Conservation (phyloP, 2,888 invertebrate genomes). For the Achlya flavicornis region DNA sequence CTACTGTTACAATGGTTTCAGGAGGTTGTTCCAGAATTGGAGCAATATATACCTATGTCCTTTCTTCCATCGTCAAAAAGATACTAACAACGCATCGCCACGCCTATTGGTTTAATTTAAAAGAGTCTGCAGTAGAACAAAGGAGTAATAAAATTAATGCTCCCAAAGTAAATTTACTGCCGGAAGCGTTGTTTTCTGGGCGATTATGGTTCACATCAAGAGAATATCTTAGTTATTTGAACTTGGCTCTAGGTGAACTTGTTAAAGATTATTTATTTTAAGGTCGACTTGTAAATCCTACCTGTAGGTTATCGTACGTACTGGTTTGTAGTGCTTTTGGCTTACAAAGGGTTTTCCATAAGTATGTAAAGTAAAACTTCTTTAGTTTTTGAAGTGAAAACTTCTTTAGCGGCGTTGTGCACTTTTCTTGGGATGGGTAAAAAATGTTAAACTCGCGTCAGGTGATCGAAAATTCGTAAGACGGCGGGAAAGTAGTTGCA, state of each 20-base stretch:
- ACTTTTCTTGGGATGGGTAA: too few species aligned
- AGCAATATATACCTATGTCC: too few species aligned
- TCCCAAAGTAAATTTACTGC: background rate
- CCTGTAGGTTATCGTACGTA: background rate
- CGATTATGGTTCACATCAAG: slow-evolving; percentile 3
- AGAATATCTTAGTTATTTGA: slow-evolving; percentile 11
- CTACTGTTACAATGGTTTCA: too few species aligned
- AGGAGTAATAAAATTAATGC: background rate
- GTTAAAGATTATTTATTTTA: background rate
- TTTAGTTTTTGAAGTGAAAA: too few species aligned
- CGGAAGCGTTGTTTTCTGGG: slow-evolving; percentile 6
- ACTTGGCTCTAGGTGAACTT: slow-evolving; percentile 2
- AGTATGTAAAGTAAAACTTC: background rate
- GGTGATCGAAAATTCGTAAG: too few species aligned
- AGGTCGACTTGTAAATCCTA: background rate
- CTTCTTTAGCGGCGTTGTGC: too few species aligned
- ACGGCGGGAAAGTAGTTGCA: too few species aligned
- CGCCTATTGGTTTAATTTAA: background rate
- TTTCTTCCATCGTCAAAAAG: too few species aligned
- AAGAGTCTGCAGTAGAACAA: background rate
- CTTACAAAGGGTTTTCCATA: background rate
- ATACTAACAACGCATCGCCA: too few species aligned
- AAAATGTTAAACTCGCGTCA: too few species aligned
- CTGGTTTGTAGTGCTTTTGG: background rate
- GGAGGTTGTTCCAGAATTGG: too few species aligned